These are phyloP conservation scores for Ostrea denselamellosa DNA, from an alignment of 1,140 invertebrate species.

Conservation along the genomic window DNA sequence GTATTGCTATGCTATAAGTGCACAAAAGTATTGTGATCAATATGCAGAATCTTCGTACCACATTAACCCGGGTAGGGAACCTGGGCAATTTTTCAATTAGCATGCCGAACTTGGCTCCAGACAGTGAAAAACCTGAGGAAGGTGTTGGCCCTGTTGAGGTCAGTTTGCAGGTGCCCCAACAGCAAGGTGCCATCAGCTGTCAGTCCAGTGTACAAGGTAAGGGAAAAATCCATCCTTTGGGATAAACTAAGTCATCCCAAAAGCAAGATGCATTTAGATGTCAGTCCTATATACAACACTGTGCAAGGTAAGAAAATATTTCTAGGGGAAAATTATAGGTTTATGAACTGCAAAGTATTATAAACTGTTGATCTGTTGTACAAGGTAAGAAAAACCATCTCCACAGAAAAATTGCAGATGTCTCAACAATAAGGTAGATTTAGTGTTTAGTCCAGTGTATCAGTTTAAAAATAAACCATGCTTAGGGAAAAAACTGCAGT, in stretches of 20 bases:
- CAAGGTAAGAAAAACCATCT: too few relatives aligned
- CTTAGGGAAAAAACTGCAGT: too few relatives aligned
- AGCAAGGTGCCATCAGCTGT: neutral
- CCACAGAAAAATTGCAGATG: too few relatives aligned
- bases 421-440: neutral
- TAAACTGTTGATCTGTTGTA: too few relatives aligned
- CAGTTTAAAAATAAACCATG: neutral
- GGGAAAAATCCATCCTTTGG: neutral
- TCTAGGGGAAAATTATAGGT: too few relatives aligned
- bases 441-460: neutral
- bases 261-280: too few relatives aligned
- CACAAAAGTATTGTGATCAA: neutral
- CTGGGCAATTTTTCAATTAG: slow-evolving; percentile 5
- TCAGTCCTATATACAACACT: neutral
- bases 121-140: neutral
- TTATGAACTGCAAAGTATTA: too few relatives aligned
- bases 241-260: too few relatives aligned
- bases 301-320: neutral
- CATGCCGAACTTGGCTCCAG: neutral
- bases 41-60: neutral
- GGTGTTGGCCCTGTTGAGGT: neutral
- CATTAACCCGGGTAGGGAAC: neutral
- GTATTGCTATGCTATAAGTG: neutral
- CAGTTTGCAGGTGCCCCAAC: neutral
- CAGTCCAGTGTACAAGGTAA: neutral